Evolutionary conservation across 2,113 vertebrate genomes (phyloP).

Genomic region (Lates calcarifer): DNA sequence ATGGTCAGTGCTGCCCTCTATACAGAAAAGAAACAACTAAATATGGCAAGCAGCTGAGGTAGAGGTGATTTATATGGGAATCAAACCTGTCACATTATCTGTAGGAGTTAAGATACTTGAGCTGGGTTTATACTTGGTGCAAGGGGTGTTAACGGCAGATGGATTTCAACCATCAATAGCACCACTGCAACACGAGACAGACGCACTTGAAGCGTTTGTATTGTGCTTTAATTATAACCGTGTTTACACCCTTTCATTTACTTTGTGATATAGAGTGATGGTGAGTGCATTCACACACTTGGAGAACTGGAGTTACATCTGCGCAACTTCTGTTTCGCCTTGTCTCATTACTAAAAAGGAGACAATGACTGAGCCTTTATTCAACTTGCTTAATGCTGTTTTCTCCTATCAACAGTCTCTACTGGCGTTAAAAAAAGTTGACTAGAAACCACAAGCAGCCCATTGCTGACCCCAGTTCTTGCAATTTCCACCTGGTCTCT

Average conservation of each 20-base stretch:
- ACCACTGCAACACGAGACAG: not conserved
- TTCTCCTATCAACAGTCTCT: not conserved
- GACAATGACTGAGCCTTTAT: not conserved
- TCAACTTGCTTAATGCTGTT: not conserved
- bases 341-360: not conserved
- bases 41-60: constrained; percentile 2
- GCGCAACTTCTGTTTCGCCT: not conserved
- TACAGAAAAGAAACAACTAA: constrained; percentile 27
- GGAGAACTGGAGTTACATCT: not conserved
- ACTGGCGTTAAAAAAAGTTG: not conserved
- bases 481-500: not conserved
- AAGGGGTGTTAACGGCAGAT: not conserved
- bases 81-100: constrained; percentile 17
- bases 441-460: not conserved
- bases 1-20: constrained; percentile 30
- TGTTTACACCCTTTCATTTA: not conserved
- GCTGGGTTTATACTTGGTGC: not conserved
- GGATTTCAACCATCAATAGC: not conserved
- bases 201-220: not conserved
- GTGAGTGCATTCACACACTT: too few relatives aligned
- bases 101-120: not conserved
- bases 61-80: constrained; percentile 9
- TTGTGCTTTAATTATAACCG: not conserved
- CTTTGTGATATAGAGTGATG: not conserved
- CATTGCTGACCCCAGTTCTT: not conserved